Evolutionary conservation across 2,113 vertebrate species (phyloP).

Genomic region (Heteronetta atricapilla): DNA sequence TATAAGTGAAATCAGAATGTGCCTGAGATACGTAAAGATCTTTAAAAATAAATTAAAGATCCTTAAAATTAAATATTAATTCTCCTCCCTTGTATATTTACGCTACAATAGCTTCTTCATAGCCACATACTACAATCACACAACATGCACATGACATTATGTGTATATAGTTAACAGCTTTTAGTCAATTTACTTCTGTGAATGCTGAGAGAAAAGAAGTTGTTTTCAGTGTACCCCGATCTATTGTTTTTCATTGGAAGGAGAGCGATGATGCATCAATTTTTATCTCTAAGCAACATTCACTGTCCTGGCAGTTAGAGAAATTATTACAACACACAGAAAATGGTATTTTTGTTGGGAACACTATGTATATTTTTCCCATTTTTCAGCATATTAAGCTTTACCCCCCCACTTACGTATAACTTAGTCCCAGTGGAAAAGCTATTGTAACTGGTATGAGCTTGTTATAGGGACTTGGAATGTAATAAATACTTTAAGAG

Average conservation of each 20-base stretch:
- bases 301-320: neutral
- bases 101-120: neutral
- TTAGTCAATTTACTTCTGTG: neutral
- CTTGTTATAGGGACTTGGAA: neutral
- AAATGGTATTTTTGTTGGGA: neutral
- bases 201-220: accelerated
- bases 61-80: neutral
- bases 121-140: neutral
- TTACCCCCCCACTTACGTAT: neutral
- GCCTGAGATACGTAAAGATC: neutral
- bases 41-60: too few species aligned
- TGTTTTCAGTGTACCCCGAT: neutral
- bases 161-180: neutral
- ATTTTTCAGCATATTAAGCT: neutral
- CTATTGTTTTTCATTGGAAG: neutral
- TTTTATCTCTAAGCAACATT: neutral
- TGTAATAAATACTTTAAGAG: neutral
- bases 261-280: neutral
- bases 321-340: neutral
- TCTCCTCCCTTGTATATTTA: neutral
- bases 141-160: neutral
- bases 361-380: neutral
- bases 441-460: neutral
- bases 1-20: neutral
- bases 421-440: neutral